Evolutionary conservation across 2,797 vertebrate genomes (phyloP), one percentile per base, ranked within the genome.

Genomic region (Caiman crocodilus): DNA sequence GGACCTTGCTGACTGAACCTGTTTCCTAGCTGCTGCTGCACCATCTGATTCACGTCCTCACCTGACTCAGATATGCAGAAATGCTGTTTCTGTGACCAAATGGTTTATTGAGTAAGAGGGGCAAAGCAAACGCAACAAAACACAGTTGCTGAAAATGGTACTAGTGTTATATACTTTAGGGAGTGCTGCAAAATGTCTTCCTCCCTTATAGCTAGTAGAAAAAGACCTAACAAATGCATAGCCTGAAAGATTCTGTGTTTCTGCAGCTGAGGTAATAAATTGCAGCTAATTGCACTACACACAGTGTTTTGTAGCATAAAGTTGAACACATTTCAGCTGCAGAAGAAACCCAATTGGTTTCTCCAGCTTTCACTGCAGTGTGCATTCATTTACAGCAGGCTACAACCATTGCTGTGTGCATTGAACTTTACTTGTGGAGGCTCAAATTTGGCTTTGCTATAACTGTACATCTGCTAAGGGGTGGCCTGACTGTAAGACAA

Each of bases 371-470:
- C 93, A 92, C 87, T 55, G 82, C 83, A 75, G 14, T 71, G 82
- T 0, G 69, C 90, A 78, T 71, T 87, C 1, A 4, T 90, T 94
- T 97, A 69, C 92, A 63, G 84, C 76, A 90, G 90, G 89, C 84
- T 11, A 0, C 0, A 86, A 11, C 90, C 94, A 92, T 89, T 92
- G 35, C 58, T 20, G 4, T 16, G 58, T 32, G 30, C 74, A 90
- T 4, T 5, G 67, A 23, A 73, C 87, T 93, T 94, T 85, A 92
- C 87, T 88, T 58, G 78, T 61, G 63, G 6, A 79, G 79, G 79
- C 81, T 91, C 88, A 93, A 74, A 79, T 93, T 95, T 90, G 90
- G 50, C 58, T 86, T 75, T 57, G 76, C 79, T 94, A 84, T 87
- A 94, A 84, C 82, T 35, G 71, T 1, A 74, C 30, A 5, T 50